Base-by-base conservation (phyloP, 37 sponge, comb jelly and placozoan species). In the Ianthella basta region DNA sequence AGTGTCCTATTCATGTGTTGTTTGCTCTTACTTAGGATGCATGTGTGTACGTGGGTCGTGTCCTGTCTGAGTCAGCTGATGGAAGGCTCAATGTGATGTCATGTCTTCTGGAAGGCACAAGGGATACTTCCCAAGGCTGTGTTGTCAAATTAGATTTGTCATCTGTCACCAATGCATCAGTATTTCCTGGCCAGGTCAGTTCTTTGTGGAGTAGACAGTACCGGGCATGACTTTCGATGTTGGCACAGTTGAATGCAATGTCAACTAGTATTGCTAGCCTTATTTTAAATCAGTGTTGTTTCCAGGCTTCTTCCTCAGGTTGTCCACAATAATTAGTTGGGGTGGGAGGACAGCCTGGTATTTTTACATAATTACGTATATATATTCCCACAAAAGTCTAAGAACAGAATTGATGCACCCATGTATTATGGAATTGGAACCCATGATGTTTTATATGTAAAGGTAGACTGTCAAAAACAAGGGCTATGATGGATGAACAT, bases 61-160 rank as follows among this genome's bases (percentile, higher is more conserved):
- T 94, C 18, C 81, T 83, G 61, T 91, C 89, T 64, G 95, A 91
- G 33, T 72, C 87, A 20, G 21, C 44, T 41, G 95, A 91, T 68
- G 92, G 92, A 23, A 89, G 89, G 53, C 72, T 94, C 55, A 88
- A 94, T 66, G 69, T 90, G 38, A 57, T 39, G 14, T 91, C 95
- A 40, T 81, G 83, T 34, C 87, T 91, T 21, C 82, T 94, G 32
- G 89, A 91, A 69, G 95, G 95, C 25, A 41, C 44, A 2, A 39
- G 44, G 37, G 78, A 75, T 39, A 44, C 40, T 53, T 36, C 38
- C 5, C 44, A 75, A 40, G 78, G 78, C 20, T 24, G 38, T 53
- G 54, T 75, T 40, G 78, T 75, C 24, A 75, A 75, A 23, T 44
- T 75, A 40, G 78, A 75, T 14, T 41, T 75, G 4, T 53, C 54